Evolutionary conservation across 2,888 invertebrate genomes (phyloP).

Genomic region (Bombylius discolor): DNA sequence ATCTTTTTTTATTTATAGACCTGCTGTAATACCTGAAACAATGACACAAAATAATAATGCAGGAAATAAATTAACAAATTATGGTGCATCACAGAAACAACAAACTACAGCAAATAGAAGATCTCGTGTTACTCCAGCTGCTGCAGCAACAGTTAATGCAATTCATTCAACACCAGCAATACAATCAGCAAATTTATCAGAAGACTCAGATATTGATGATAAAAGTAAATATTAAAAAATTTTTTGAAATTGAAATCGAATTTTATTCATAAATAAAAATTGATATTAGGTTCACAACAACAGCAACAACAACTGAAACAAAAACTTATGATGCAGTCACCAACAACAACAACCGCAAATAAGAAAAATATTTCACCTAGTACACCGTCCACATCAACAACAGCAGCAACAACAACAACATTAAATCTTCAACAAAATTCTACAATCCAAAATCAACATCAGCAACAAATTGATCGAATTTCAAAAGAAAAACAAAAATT

Average conservation of each 20-base stretch:
- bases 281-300: too few relatives aligned
- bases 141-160: too few relatives aligned
- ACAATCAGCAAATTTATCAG: constrained; percentile 10
- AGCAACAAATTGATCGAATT: constrained; percentile 48
- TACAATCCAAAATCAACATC: background rate
- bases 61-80: constrained; percentile 2
- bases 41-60: constrained; percentile 7
- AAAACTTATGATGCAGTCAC: constrained; percentile 1
- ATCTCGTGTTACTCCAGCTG: constrained; percentile 12
- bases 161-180: too few relatives aligned
- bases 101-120: constrained; percentile 7
- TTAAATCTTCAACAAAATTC: too few relatives aligned
- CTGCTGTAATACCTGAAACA: constrained; percentile 4
- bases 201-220: constrained; percentile 14
- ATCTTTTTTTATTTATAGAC: constrained; percentile 5
- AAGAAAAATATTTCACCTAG: background rate
- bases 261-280: background rate
- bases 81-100: constrained; percentile 3
- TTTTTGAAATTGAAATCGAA: constrained; percentile 3
- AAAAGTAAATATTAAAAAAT: background rate
- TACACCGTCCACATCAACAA: constrained; percentile 6
- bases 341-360: constrained; percentile 7
- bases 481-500: constrained; percentile 81
- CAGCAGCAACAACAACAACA: background rate
- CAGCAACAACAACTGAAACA: background rate